Percentiles rank a stretch among this genome's conserved stretches.
Evolutionary conservation across 2,888 invertebrate species (phyloP).

Genomic region (Siphlonurus alternatus): DNA sequence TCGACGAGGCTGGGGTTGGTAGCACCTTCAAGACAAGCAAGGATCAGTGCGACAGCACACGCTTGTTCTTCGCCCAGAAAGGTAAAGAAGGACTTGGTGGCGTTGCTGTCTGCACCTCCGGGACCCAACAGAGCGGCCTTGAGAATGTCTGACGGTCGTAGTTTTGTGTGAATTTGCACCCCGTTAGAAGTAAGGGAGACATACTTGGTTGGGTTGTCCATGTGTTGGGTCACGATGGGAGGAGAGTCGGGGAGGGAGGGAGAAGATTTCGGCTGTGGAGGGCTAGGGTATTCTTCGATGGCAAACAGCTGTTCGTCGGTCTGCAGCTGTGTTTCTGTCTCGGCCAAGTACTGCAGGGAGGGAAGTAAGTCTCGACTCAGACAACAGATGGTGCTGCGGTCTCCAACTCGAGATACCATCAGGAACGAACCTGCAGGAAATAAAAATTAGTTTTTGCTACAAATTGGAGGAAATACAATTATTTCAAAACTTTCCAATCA

Average conservation of each 20-base stretch:
- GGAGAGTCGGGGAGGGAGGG: neutral
- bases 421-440: neutral
- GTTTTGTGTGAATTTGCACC: conserved; percentile 63
- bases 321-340: neutral
- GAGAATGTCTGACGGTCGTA: conserved; percentile 77
- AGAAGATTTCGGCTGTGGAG: neutral
- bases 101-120: conserved; percentile 70
- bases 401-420: neutral
- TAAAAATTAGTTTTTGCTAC: neutral
- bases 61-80: conserved; percentile 73
- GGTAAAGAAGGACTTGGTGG: conserved; percentile 71
- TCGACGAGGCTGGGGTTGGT: conserved; percentile 45
- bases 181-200: conserved; percentile 76
- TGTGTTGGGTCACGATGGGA: neutral
- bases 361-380: conserved; percentile 1
- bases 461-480: neutral
- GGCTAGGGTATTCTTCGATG: neutral
- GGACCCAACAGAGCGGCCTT: conserved; percentile 63
- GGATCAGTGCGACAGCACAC: conserved; percentile 69
- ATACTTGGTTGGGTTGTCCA: conserved; percentile 41
- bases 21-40: conserved; percentile 56
- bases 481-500: too few species aligned
- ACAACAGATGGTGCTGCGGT: neutral
- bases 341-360: neutral
- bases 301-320: neutral